phyloP scores from a whole-genome alignment of 2,113 vertebrate species.

The Rhea americana region DNA sequence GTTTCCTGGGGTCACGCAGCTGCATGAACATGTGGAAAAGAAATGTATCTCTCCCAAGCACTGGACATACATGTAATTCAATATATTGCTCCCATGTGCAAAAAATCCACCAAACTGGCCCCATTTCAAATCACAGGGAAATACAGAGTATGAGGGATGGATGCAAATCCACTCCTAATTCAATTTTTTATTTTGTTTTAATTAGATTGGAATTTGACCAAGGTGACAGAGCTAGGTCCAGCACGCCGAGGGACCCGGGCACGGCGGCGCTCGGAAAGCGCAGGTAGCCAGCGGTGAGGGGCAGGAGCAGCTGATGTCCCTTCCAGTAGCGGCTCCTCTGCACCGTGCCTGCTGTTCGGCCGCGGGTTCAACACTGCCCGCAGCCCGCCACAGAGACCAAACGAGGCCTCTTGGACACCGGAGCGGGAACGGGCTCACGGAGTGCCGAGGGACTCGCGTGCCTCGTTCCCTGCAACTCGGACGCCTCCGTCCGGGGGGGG shows the following conservation, averaged over 20 bases:
- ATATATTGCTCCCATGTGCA: constrained; percentile 71
- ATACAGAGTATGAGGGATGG: background rate
- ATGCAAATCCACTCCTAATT: background rate
- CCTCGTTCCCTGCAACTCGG: too few relatives aligned
- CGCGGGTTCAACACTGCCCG: fast-evolving
- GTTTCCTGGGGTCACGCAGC: constrained; percentile 74
- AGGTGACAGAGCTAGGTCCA: fast-evolving
- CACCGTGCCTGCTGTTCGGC: too few relatives aligned
- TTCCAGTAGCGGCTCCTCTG: background rate
- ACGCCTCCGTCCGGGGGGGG: too few relatives aligned
- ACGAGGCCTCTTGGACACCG: fast-evolving
- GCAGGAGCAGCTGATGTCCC: background rate
- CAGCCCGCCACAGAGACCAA: background rate
- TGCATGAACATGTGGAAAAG: constrained; percentile 74
- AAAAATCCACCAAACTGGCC: constrained; percentile 60
- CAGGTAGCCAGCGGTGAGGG: background rate
- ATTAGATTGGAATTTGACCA: background rate
- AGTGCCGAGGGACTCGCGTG: too few relatives aligned
- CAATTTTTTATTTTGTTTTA: background rate
- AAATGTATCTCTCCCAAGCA: constrained; percentile 56
- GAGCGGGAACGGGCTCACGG: too few relatives aligned
- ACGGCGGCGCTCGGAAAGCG: background rate
- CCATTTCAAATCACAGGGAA: constrained; percentile 39
- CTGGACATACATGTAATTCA: constrained; percentile 65
- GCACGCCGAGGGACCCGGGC: background rate